phyloP scores from a whole-genome alignment of 1,140 invertebrate genomes.

The Pentalonia nigronervosa region DNA sequence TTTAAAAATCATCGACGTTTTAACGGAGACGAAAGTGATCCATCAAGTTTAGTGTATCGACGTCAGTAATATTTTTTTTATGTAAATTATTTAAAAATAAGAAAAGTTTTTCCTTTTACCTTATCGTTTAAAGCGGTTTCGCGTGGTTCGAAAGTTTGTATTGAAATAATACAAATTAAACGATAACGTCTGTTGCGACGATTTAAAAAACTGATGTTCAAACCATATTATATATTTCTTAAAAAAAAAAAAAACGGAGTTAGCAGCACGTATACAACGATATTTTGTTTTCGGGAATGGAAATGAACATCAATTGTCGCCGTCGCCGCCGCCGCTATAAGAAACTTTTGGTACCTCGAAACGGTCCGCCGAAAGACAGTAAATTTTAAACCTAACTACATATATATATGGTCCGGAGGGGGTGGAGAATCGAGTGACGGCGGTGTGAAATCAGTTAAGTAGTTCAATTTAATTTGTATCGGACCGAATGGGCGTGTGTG shows the following conservation, averaged over 20 bases:
- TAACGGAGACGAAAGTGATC: neutral
- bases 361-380: neutral
- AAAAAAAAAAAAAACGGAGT: neutral
- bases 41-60: neutral
- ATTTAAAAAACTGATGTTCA: neutral
- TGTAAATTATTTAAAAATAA: neutral
- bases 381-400: slow-evolving; percentile 32
- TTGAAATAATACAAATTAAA: slow-evolving; percentile 10
- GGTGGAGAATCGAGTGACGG: neutral
- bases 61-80: neutral
- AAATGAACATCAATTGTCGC: slow-evolving; percentile 20
- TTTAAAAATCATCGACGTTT: neutral
- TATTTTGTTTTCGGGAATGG: neutral
- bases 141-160: neutral
- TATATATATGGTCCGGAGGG: neutral
- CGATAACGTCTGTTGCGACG: neutral
- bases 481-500: slow-evolving; percentile 33
- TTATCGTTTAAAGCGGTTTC: neutral
- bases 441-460: slow-evolving; percentile 52
- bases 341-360: slow-evolving; percentile 33
- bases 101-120: neutral
- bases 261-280: neutral
- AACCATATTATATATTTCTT: neutral
- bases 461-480: slow-evolving; percentile 54
- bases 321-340: neutral